Evolutionary conservation across 2,797 vertebrate genomes (phyloP).

Genomic region (Aldrovandia affinis): DNA sequence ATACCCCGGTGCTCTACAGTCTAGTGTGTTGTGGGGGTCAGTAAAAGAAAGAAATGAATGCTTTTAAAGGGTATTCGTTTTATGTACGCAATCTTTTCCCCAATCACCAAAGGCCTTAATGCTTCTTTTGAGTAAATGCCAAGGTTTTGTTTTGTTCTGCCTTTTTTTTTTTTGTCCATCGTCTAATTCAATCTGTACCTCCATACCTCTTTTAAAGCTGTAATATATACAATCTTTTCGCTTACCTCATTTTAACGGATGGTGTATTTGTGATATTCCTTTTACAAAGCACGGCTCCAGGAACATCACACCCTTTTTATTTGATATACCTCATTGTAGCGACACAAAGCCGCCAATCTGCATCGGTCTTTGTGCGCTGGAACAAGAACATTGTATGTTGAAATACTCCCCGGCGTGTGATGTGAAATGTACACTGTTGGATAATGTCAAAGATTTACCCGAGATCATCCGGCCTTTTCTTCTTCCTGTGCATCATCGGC

Average conservation of each 20-base stretch:
- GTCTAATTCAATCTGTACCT: not conserved
- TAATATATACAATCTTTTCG: not conserved
- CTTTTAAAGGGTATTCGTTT: not conserved
- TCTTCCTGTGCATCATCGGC: not conserved
- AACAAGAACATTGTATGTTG: not conserved
- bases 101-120: not conserved
- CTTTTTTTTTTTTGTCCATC: not conserved
- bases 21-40: not conserved
- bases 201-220: not conserved
- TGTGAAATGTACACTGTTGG: not conserved
- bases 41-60: not conserved
- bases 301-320: not conserved
- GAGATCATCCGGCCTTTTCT: not conserved
- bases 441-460: not conserved
- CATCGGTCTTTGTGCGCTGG: not conserved
- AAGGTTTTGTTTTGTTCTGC: not conserved
- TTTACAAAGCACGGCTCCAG: not conserved
- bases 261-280: not conserved
- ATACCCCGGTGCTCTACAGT: not conserved
- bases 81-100: not conserved
- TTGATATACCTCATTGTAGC: not conserved
- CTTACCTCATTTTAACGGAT: slow-evolving; percentile 1
- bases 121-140: not conserved
- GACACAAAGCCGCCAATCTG: not conserved
- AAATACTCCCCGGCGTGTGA: not conserved